phyloP scores from a whole-genome alignment of 2,797 vertebrate species.

The Denticeps clupeoides region DNA sequence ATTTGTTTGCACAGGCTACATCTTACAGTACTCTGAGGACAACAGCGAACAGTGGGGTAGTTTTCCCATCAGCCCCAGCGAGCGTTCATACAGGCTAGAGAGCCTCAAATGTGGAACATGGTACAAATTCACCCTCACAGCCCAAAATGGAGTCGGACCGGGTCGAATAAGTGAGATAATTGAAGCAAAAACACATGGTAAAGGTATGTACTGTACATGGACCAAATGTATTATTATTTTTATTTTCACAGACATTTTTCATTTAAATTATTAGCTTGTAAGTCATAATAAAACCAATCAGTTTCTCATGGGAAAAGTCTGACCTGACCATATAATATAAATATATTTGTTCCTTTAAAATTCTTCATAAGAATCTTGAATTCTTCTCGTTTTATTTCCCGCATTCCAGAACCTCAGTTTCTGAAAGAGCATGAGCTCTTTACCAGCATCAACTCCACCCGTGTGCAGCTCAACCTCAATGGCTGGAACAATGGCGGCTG shows the following conservation, averaged over 20 bases:
- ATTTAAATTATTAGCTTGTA: too few species aligned
- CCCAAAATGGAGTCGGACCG: conserved; percentile 92
- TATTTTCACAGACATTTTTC: too few species aligned
- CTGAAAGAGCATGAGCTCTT: conserved; percentile 97
- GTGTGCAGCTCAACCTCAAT: conserved; percentile 83
- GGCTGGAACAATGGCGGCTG: conserved; percentile 98
- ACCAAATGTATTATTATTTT: too few species aligned
- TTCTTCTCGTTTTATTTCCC: neutral
- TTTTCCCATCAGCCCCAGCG: conserved; percentile 94
- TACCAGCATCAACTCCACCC: conserved; percentile 86
- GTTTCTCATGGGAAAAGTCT: too few species aligned
- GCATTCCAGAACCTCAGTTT: conserved; percentile 82
- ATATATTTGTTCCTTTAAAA: too few species aligned
- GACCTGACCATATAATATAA: too few species aligned
- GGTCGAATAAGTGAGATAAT: conserved; percentile 98
- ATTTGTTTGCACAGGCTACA: conserved; percentile 69
- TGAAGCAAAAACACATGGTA: conserved; percentile 93
- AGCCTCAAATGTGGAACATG: conserved; percentile 94
- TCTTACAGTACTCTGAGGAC: conserved; percentile 93
- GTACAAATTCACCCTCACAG: conserved; percentile 97
- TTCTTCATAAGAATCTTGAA: too few species aligned
- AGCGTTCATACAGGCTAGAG: conserved; percentile 88
- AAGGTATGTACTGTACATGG: conserved; percentile 78
- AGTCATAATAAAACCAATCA: too few species aligned
- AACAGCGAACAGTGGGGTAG: conserved; percentile 98